A percentile compares a stretch with the other conserved stretches of the same genome.
These are phyloP conservation scores for Lordiphosa andalusiaca DNA, from an alignment of 2,888 invertebrate genomes.

Conservation along the genomic window DNA sequence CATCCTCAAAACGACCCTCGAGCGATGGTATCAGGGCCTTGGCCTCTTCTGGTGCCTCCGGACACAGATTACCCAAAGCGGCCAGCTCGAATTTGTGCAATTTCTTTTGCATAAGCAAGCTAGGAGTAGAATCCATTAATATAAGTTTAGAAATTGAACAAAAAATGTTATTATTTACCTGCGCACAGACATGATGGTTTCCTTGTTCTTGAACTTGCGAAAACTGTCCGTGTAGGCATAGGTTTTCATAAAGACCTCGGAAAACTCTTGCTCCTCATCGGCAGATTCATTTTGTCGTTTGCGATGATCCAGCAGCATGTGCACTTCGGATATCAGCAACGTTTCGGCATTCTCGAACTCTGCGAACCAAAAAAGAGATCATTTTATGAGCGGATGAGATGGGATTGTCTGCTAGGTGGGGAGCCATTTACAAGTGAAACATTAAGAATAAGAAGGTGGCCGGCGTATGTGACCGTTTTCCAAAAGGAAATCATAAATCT, in stretches of 20 bases:
- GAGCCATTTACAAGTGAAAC: constrained; percentile 60
- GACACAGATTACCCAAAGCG: constrained; percentile 98
- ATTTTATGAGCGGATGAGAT: constrained; percentile 82
- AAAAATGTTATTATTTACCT: constrained; percentile 82
- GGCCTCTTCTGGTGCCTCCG: constrained; percentile 98
- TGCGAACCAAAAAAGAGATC: constrained; percentile 1
- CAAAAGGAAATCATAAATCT: constrained; percentile 89
- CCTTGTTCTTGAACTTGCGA: constrained; percentile 98
- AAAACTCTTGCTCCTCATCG: constrained; percentile 98
- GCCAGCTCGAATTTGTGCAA: constrained; percentile 99
- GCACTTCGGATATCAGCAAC: constrained; percentile 95
- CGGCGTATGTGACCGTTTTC: constrained; percentile 85
- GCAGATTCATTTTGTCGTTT: constrained; percentile 98
- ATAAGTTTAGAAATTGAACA: not conserved
- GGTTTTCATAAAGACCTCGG: constrained; percentile 99
- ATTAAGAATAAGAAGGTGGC: constrained; percentile 18
- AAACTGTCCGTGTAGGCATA: constrained; percentile 86
- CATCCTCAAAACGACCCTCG: constrained; percentile 98
- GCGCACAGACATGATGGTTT: constrained; percentile 97
- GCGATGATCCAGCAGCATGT: constrained; percentile 97
- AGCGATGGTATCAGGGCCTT: constrained; percentile 98
- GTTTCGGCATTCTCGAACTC: constrained; percentile 98
- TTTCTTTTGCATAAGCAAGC: constrained; percentile 95
- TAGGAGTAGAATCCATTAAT: constrained; percentile 80
- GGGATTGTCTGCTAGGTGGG: constrained; percentile 1